Base-by-base conservation (phyloP, 2,888 invertebrate genomes). In the Eupeodes luniger region DNA sequence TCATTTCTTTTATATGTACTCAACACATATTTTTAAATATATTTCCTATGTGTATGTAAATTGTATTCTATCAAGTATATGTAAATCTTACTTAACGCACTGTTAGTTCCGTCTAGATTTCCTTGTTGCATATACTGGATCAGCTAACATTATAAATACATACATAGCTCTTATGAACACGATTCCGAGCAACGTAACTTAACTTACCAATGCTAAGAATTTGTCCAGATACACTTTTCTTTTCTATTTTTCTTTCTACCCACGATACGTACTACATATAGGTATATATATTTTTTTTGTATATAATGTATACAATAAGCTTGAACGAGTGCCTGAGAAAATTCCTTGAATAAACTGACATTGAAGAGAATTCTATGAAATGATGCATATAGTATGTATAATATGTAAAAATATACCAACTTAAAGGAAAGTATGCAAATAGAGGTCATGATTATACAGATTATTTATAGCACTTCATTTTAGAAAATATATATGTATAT, bases 381-480 rank as follows among this genome's bases (percentile, higher is more conserved):
- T 27, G 27, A 27, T 59, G 34, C 59, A 36, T 59, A 36, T 7
- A 61, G n/a, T 11, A 9, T 36, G 9, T 14, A 27, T 59, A 5
- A 5, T 1, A 14, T n/a, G 14, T 36, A 62, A 9, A 27, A 57
- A 19, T 10, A 34, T 27, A 61, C 5, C 1, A 19, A 12, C 12
- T 27, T 19, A 64, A 64, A 64, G 14, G 27, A 66, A 66, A 66
- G 47, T 49, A 66, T 66, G 66, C 19, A 66, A 66, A 66, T 66
- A 66, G 27, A 47, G 19, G 66, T 49, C 49, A 66, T 66, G 66
- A 49, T 47, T 49, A 5, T 40, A 27, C n/a, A 9, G 19, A 47
- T 66, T 47, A 47, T 66, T 66, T 47, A 66, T 66, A 47, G 47
- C 47, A 66, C 47, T 66, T 49, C 47, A 66, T 44, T 66, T 66